These are phyloP conservation scores for Falco cherrug DNA, from an alignment of 2,797 vertebrate genomes.

Conservation along the genomic window DNA sequence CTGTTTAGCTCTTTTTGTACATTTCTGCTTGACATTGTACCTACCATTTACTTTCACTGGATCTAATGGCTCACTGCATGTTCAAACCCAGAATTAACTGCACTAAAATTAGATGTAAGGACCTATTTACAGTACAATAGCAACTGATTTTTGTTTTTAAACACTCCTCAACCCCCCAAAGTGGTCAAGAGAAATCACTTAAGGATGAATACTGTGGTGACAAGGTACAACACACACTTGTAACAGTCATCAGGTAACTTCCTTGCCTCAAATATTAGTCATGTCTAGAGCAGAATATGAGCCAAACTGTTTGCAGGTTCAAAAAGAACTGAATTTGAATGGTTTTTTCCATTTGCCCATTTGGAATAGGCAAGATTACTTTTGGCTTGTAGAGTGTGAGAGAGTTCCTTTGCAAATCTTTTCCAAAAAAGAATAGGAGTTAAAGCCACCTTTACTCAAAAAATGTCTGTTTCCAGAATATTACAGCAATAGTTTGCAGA, in stretches of 20 bases:
- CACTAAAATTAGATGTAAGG: neutral
- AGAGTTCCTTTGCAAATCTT: neutral
- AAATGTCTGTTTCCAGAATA: neutral
- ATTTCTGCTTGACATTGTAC: neutral
- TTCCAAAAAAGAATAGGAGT: neutral
- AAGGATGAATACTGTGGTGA: neutral
- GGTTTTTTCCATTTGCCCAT: neutral
- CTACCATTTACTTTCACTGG: neutral
- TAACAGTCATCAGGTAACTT: neutral
- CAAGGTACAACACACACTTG: neutral
- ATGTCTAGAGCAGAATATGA: neutral
- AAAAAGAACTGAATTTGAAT: neutral
- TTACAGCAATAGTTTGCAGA: neutral
- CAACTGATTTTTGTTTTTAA: neutral
- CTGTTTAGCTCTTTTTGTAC: neutral
- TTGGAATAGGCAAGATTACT: neutral
- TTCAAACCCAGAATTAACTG: neutral
- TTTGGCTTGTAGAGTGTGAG: neutral
- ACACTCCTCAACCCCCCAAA: neutral
- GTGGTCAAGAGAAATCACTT: neutral
- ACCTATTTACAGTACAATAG: neutral
- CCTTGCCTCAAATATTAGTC: neutral
- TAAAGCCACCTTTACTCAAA: neutral
- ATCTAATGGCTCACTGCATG: neutral
- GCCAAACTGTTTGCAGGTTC: neutral